Conservation (phyloP, 2,113 vertebrate genomes). For the Mystacornis crossleyi region DNA sequence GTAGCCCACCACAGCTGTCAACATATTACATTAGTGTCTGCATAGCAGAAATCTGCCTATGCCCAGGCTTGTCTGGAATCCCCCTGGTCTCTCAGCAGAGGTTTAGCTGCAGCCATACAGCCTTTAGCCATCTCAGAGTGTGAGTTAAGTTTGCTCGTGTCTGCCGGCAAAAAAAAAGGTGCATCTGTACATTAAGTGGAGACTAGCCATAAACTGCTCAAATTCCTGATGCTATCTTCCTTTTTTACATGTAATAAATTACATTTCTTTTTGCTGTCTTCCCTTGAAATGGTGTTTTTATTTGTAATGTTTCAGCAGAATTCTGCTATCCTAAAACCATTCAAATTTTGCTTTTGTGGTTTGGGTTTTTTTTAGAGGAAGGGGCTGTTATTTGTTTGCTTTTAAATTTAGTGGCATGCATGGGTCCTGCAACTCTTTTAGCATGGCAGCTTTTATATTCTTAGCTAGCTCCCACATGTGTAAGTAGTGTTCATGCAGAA, state of each 20-base stretch:
- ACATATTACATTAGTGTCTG: background rate
- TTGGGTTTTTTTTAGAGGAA: background rate
- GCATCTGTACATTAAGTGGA: background rate
- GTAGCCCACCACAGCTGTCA: background rate
- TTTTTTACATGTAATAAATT: background rate
- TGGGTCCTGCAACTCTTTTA: background rate
- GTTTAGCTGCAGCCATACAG: background rate
- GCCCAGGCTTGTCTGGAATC: background rate
- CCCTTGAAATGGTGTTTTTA: background rate
- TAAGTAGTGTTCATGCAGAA: background rate
- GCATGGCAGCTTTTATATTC: background rate
- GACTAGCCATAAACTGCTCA: background rate
- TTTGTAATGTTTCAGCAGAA: background rate
- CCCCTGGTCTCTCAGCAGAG: background rate
- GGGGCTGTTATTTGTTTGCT: background rate
- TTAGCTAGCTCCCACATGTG: background rate
- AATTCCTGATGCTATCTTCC: background rate
- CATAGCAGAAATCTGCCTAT: background rate
- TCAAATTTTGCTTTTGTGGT: background rate
- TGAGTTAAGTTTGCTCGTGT: background rate
- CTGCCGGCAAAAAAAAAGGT: background rate
- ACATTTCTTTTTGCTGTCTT: background rate
- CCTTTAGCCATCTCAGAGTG: background rate
- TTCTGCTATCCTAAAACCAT: background rate
- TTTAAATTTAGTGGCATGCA: background rate